Evolutionary conservation across 2,797 vertebrate genomes (phyloP).

Genomic region (Cephalopachus bancanus): DNA sequence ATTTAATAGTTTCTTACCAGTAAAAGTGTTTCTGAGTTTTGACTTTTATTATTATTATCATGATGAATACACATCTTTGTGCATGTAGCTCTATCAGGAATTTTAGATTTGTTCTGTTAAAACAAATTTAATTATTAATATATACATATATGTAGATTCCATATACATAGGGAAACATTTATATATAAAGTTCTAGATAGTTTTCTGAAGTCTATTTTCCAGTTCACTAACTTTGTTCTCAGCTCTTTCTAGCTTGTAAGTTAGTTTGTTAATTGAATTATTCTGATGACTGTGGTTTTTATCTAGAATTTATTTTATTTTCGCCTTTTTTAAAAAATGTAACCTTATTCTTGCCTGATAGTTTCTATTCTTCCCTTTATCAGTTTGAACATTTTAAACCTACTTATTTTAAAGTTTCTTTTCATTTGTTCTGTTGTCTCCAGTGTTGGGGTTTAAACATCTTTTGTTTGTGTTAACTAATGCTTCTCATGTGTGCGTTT

Average conservation of each 20-base stretch:
- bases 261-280: slow-evolving; percentile 11
- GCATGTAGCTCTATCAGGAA: neutral
- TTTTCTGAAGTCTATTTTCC: neutral
- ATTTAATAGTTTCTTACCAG: neutral
- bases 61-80: slow-evolving; percentile 10
- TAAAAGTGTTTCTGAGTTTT: slow-evolving; percentile 17
- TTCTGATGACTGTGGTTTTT: neutral
- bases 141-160: neutral
- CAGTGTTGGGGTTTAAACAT: neutral
- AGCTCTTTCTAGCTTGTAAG: neutral
- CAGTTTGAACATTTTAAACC: neutral
- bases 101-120: slow-evolving; percentile 10
- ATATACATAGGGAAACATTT: neutral
- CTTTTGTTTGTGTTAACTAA: neutral
- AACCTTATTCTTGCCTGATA: neutral
- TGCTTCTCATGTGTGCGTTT: neutral
- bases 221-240: neutral
- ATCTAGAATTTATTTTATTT: slow-evolving; percentile 33
- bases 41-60: slow-evolving; percentile 15
- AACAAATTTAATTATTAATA: neutral
- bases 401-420: neutral
- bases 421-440: neutral
- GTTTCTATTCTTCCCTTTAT: neutral
- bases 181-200: neutral
- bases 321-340: neutral